Evolutionary conservation across 2,797 vertebrate species (phyloP).

Genomic region (Gymnoscopelus microlampas): DNA sequence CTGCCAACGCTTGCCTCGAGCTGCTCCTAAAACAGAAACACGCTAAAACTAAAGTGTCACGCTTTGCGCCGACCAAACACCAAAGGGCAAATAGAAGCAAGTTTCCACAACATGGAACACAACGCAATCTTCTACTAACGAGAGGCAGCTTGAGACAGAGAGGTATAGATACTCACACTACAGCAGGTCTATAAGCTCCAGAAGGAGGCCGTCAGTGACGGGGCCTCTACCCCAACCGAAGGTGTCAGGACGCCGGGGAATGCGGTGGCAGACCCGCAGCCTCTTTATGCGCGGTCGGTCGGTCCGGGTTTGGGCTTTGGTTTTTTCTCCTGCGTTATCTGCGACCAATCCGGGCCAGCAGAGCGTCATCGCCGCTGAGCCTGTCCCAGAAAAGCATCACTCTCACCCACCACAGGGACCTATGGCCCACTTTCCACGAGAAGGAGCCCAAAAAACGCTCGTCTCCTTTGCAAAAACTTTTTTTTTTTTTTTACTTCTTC

Average conservation of each 20-base stretch:
- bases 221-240: constrained; percentile 25
- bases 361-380: constrained; percentile 74
- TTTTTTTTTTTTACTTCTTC: constrained; percentile 41
- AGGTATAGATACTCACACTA: too few species aligned
- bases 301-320: background rate
- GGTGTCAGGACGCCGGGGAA: constrained; percentile 9
- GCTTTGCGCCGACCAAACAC: too few species aligned
- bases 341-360: constrained; percentile 74
- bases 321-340: constrained; percentile 52
- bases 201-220: constrained; percentile 19
- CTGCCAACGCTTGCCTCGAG: constrained; percentile 9
- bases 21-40: constrained; percentile 26
- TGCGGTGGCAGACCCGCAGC: constrained; percentile 28
- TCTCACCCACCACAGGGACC: constrained; percentile 79
- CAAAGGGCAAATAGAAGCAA: too few species aligned
- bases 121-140: too few species aligned
- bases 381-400: constrained; percentile 82
- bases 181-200: constrained; percentile 24
- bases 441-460: constrained; percentile 73
- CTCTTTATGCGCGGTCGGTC: constrained; percentile 14
- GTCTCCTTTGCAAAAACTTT: constrained; percentile 74
- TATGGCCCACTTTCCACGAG: constrained; percentile 78
- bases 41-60: background rate
- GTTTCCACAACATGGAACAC: too few species aligned
- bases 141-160: too few species aligned